These are phyloP conservation scores for Leucophenga varia DNA, from an alignment of 1,140 invertebrate genomes.

Conservation along the genomic window DNA sequence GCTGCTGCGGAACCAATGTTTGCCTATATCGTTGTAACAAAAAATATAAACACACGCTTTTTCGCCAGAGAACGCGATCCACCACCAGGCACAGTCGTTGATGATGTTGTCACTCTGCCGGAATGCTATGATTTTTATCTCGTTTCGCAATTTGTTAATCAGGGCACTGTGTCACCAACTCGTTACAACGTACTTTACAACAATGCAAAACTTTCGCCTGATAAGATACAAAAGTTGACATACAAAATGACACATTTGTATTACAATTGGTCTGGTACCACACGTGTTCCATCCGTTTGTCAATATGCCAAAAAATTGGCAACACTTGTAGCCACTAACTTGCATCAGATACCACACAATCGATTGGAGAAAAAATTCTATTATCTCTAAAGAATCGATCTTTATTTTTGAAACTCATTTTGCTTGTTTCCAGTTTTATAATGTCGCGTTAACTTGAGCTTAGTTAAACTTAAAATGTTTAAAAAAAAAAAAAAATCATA, in stretches of 20 bases:
- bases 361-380: conserved; percentile 60
- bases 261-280: conserved; percentile 81
- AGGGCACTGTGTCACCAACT: conserved; percentile 81
- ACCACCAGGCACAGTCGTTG: conserved; percentile 81
- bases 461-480: too few species aligned
- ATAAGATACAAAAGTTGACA: conserved; percentile 72
- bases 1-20: conserved; percentile 59
- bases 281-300: conserved; percentile 82
- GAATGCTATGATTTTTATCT: conserved; percentile 84
- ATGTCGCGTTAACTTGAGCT: too few species aligned
- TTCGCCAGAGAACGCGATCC: conserved; percentile 62
- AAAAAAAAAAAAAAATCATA: too few species aligned
- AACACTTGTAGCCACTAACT: conserved; percentile 71
- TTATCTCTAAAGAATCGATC: conserved; percentile 55
- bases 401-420: too few species aligned
- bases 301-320: conserved; percentile 87
- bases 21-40: conserved; percentile 74
- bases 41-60: conserved; percentile 70
- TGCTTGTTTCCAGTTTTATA: too few species aligned
- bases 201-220: conserved; percentile 62
- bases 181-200: conserved; percentile 78
- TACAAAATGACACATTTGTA: conserved; percentile 84
- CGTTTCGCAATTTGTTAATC: conserved; percentile 73
- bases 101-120: conserved; percentile 80
- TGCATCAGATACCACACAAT: conserved; percentile 64